A percentile compares a stretch with the other conserved stretches of the same genome.
Conservation (phyloP, 2,113 vertebrate species). For the Macquaria australasica region DNA sequence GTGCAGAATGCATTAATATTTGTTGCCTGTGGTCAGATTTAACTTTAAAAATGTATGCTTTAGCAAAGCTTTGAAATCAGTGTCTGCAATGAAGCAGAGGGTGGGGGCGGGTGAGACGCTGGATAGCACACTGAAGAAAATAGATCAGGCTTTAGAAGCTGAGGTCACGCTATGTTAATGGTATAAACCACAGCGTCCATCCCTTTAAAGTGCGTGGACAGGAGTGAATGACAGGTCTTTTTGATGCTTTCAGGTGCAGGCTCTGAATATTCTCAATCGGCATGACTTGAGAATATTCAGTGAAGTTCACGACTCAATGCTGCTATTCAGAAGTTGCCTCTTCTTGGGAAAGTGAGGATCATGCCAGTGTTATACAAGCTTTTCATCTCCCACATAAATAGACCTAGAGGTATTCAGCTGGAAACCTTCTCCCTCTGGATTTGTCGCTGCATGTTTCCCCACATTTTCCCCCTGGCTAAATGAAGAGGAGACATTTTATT, state of each 20-base stretch:
- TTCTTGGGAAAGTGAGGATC: slow-evolving; percentile 39
- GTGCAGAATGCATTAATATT: slow-evolving; percentile 59
- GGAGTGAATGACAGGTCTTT: slow-evolving; percentile 42
- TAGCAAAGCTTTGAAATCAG: slow-evolving; percentile 66
- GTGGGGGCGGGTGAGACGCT: not conserved
- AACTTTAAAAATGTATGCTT: slow-evolving; percentile 70
- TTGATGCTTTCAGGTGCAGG: slow-evolving; percentile 44
- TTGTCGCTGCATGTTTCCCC: slow-evolving; percentile 52
- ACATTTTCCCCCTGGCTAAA: slow-evolving; percentile 56
- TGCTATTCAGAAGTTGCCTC: slow-evolving; percentile 39
- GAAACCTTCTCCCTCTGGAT: slow-evolving; percentile 60
- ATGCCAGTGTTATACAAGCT: slow-evolving; percentile 44
- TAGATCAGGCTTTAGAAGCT: slow-evolving; percentile 35
- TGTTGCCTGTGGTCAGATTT: slow-evolving; percentile 60
- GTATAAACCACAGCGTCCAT: slow-evolving; percentile 50
- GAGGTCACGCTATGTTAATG: slow-evolving; percentile 20
- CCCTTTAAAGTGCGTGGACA: slow-evolving; percentile 50
- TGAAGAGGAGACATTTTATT: slow-evolving; percentile 66
- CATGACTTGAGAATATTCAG: slow-evolving; percentile 46
- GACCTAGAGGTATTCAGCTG: slow-evolving; percentile 62
- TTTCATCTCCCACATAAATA: slow-evolving; percentile 68
- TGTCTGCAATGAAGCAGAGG: slow-evolving; percentile 7
- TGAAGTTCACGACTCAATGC: slow-evolving; percentile 20
- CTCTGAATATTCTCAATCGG: slow-evolving; percentile 30
- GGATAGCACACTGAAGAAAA: slow-evolving; percentile 5